phyloP scores from a whole-genome alignment of 2,888 invertebrate species.

The Eucriotettix oculatus region DNA sequence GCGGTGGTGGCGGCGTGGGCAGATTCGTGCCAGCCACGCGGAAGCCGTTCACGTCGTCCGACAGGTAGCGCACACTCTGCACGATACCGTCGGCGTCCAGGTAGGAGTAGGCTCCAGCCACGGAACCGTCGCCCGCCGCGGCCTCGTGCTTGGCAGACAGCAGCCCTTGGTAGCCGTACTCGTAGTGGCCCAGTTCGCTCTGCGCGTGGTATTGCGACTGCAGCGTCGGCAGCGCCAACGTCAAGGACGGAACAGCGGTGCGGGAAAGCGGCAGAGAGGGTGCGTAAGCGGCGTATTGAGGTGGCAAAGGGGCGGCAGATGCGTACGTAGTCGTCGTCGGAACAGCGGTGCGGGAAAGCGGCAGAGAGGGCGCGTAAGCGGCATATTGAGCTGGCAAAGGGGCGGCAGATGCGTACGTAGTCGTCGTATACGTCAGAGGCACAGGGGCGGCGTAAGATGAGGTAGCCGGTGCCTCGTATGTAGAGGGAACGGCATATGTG shows the following conservation, averaged over 20 bases:
- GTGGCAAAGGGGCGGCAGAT: neutral
- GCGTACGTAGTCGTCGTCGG: neutral
- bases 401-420: neutral
- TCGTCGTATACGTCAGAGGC: neutral
- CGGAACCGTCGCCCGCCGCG: neutral
- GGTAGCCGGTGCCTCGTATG: neutral
- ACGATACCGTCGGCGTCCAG: neutral
- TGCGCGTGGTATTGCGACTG: neutral
- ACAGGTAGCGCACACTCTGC: neutral
- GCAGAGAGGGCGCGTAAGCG: neutral
- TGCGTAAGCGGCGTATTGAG: neutral
- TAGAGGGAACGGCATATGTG: neutral
- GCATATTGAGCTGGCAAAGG: neutral
- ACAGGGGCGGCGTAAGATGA: neutral
- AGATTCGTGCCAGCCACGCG: neutral
- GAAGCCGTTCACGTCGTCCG: neutral
- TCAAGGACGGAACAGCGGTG: neutral
- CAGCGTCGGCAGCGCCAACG: neutral
- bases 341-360: neutral
- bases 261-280: neutral
- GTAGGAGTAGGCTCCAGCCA: neutral
- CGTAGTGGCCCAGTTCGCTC: neutral
- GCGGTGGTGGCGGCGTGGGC: conserved; percentile 15
- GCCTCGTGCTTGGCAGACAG: neutral
- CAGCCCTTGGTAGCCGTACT: neutral